phyloP scores from a whole-genome alignment of 2,797 vertebrate genomes.

The Enteromius treurensis region DNA sequence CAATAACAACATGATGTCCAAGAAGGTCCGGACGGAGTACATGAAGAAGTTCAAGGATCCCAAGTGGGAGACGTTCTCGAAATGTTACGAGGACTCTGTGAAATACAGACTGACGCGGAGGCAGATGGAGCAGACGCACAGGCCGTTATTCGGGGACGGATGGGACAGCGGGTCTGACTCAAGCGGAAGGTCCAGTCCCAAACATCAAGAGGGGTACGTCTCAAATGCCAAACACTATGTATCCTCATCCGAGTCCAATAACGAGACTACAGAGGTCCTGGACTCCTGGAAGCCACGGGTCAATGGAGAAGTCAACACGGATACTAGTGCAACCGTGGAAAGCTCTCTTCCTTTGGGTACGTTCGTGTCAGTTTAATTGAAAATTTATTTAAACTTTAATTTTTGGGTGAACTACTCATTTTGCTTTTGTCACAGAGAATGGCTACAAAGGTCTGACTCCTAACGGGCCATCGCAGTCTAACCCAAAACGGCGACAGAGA shows the following conservation, averaged over 20 bases:
- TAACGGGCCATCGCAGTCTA: slow-evolving; percentile 24
- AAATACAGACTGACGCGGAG: slow-evolving; percentile 88
- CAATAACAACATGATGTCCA: slow-evolving; percentile 68
- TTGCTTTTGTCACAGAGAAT: slow-evolving; percentile 58
- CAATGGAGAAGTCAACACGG: slow-evolving; percentile 42
- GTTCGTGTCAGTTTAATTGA: not conserved
- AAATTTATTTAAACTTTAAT: not conserved
- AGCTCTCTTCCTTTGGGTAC: slow-evolving; percentile 50
- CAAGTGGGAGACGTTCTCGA: slow-evolving; percentile 88
- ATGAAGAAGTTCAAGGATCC: slow-evolving; percentile 93
- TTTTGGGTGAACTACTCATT: not conserved
- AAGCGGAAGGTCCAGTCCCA: slow-evolving; percentile 76
- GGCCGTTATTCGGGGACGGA: slow-evolving; percentile 88
- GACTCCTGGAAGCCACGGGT: slow-evolving; percentile 30
- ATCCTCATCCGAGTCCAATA: slow-evolving; percentile 46
- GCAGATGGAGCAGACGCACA: slow-evolving; percentile 90
- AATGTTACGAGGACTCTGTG: slow-evolving; percentile 89
- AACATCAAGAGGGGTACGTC: slow-evolving; percentile 61
- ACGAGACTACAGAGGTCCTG: slow-evolving; percentile 38
- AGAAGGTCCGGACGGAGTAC: slow-evolving; percentile 85
- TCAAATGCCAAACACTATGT: slow-evolving; percentile 60
- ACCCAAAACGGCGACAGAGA: slow-evolving; percentile 52
- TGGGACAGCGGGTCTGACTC: slow-evolving; percentile 81
- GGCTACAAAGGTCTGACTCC: slow-evolving; percentile 37
- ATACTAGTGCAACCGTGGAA: slow-evolving; percentile 20